These are phyloP conservation scores for Desmodus rotundus DNA, from an alignment of 2,113 vertebrate species.

Conservation along the genomic window DNA sequence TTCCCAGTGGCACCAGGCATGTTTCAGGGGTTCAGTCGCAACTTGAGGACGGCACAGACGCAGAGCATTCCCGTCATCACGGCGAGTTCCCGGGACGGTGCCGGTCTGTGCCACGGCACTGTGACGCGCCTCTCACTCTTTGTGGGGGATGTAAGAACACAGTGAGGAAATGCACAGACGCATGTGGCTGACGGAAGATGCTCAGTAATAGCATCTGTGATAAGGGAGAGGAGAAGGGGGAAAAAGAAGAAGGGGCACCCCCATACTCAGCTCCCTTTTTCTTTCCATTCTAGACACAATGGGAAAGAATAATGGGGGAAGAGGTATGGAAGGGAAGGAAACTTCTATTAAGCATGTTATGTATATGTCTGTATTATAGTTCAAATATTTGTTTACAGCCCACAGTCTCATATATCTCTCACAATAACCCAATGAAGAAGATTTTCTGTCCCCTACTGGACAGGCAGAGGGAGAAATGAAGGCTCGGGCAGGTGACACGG, in stretches of 20 bases:
- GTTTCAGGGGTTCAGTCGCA: not conserved
- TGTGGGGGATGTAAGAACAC: not conserved
- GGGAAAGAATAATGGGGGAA: too few species aligned
- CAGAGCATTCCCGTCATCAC: not conserved
- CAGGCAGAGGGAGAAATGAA: not conserved
- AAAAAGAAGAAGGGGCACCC: not conserved
- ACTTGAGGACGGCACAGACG: too few species aligned
- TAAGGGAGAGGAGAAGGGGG: not conserved
- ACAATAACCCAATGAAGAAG: not conserved
- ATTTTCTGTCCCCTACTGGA: not conserved
- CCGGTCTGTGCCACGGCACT: not conserved
- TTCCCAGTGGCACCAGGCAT: fast-evolving
- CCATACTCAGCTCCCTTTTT: not conserved
- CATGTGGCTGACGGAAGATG: fast-evolving
- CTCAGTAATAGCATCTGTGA: too few species aligned
- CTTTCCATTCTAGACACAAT: not conserved
- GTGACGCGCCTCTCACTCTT: fast-evolving
- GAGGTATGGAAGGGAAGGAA: not conserved
- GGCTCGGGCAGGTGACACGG: not conserved
- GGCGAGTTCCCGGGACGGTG: not conserved
- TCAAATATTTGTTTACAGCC: not conserved
- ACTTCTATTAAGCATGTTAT: not conserved
- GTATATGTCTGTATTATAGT: not conserved
- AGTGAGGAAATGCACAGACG: not conserved
- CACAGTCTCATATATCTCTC: not conserved